phyloP scores from a whole-genome alignment of 2,797 vertebrate species.

The Enteromius thamalakanensis region DNA sequence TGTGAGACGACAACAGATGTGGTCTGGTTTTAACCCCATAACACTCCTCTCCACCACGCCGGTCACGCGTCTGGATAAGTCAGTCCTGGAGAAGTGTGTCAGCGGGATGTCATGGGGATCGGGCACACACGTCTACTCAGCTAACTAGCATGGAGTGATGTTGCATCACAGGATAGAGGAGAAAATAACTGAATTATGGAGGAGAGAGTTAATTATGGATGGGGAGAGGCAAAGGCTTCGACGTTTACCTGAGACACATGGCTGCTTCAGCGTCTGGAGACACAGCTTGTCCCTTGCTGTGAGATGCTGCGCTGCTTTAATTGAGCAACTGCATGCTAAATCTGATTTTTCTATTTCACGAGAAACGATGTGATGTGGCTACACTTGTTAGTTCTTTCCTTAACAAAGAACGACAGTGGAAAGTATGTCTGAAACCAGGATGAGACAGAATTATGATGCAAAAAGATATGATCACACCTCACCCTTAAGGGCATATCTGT shows the following conservation, averaged over 20 bases:
- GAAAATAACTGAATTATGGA: slow-evolving; percentile 78
- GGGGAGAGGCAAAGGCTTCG: slow-evolving; percentile 69
- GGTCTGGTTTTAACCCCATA: slow-evolving; percentile 4
- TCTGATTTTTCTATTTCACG: slow-evolving; percentile 54
- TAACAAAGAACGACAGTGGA: slow-evolving; percentile 68
- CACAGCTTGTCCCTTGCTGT: slow-evolving; percentile 62
- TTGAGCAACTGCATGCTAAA: slow-evolving; percentile 66
- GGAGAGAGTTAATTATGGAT: slow-evolving; percentile 75
- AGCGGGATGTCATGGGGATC: slow-evolving; percentile 53
- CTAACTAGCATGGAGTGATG: slow-evolving; percentile 70
- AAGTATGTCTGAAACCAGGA: slow-evolving; percentile 65
- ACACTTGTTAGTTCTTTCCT: slow-evolving; percentile 58
- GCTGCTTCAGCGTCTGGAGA: slow-evolving; percentile 63
- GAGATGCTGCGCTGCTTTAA: slow-evolving; percentile 67
- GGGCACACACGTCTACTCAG: slow-evolving; percentile 67
- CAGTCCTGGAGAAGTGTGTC: slow-evolving; percentile 63
- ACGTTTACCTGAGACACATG: slow-evolving; percentile 72
- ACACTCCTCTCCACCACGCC: neutral
- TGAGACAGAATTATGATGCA: slow-evolving; percentile 64
- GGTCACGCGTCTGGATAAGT: neutral
- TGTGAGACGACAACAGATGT: slow-evolving; percentile 30
- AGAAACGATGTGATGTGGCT: slow-evolving; percentile 62
- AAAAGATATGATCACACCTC: slow-evolving; percentile 64
- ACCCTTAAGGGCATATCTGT: slow-evolving; percentile 63
- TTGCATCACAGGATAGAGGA: slow-evolving; percentile 75